Evolutionary conservation across 2,888 invertebrate genomes (phyloP).

Genomic region (Griposia aprilina): DNA sequence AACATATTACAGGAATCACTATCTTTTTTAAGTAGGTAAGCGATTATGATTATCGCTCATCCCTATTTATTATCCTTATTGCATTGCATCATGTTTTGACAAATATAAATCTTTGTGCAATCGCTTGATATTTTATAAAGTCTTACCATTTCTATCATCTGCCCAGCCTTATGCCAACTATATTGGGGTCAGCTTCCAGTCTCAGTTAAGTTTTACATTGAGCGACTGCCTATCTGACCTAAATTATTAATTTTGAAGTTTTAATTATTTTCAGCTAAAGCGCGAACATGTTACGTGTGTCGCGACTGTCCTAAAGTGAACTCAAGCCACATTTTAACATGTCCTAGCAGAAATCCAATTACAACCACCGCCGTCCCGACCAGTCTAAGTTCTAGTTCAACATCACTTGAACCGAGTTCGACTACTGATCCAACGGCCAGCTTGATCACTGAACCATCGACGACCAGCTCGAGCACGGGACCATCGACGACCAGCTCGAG

Average conservation of each 20-base stretch:
- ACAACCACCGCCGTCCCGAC: not conserved
- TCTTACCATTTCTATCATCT: not conserved
- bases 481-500: not conserved
- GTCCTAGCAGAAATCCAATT: slow-evolving; percentile 46
- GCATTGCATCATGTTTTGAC: slow-evolving; percentile 19
- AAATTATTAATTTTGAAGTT: not conserved
- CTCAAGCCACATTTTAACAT: slow-evolving; percentile 68
- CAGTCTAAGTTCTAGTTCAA: not conserved
- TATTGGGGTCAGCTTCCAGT: not conserved
- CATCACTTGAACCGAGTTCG: no score
- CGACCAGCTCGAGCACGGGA: not conserved
- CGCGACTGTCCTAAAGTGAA: slow-evolving; percentile 71
- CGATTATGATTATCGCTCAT: slow-evolving; percentile 27
- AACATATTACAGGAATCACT: slow-evolving; percentile 22
- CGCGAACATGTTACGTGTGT: slow-evolving; percentile 78
- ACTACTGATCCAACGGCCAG: no score
- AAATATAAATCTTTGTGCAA: not conserved
- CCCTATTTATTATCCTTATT: slow-evolving; percentile 46
- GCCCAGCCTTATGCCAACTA: not conserved
- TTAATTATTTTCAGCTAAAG: slow-evolving; percentile 67
- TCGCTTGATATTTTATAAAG: slow-evolving; percentile 1
- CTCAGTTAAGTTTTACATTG: not conserved
- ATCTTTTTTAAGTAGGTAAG: slow-evolving; percentile 36
- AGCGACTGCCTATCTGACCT: not conserved
- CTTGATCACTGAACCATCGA: not conserved